phyloP scores from a whole-genome alignment of 1,140 invertebrate species.

The Trichonephila clavipes region DNA sequence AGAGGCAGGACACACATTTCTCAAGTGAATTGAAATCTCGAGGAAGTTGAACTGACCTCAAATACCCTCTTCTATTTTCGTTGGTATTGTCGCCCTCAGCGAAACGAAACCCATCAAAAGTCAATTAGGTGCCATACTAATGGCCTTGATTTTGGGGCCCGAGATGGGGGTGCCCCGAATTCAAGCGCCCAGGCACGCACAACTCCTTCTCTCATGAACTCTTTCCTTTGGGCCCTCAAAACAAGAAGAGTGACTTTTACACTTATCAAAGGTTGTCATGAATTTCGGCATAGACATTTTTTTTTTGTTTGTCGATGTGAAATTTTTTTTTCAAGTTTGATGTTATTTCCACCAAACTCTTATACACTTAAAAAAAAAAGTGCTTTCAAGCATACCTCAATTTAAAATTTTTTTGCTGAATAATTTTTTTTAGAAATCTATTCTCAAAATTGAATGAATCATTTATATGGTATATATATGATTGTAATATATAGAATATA shows the following conservation, averaged over 20 bases:
- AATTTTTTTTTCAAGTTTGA: too few relatives aligned
- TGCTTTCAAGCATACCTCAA: too few relatives aligned
- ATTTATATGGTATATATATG: too few relatives aligned
- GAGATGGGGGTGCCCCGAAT: constrained; percentile 43
- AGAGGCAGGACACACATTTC: not conserved
- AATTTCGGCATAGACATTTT: too few relatives aligned
- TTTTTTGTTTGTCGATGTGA: too few relatives aligned
- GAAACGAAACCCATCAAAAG: constrained; percentile 70
- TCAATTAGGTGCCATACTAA: constrained; percentile 74
- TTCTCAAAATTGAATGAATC: too few relatives aligned
- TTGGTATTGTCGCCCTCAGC: constrained; percentile 58
- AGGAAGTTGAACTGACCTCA: constrained; percentile 54
- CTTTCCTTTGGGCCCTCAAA: constrained; percentile 37
- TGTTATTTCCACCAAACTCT: too few relatives aligned
- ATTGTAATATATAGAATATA: too few relatives aligned
- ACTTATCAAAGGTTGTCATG: not conserved
- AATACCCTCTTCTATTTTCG: constrained; percentile 53
- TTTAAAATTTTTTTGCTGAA: too few relatives aligned
- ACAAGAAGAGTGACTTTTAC: not conserved
- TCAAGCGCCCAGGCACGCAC: not conserved
- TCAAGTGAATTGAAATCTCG: not conserved
- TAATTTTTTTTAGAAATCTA: too few relatives aligned
- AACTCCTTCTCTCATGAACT: not conserved
- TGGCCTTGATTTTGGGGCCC: constrained; percentile 67
- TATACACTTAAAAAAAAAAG: too few relatives aligned